Base-by-base conservation (phyloP, 2,797 vertebrate species). In the Rhinella marina region DNA sequence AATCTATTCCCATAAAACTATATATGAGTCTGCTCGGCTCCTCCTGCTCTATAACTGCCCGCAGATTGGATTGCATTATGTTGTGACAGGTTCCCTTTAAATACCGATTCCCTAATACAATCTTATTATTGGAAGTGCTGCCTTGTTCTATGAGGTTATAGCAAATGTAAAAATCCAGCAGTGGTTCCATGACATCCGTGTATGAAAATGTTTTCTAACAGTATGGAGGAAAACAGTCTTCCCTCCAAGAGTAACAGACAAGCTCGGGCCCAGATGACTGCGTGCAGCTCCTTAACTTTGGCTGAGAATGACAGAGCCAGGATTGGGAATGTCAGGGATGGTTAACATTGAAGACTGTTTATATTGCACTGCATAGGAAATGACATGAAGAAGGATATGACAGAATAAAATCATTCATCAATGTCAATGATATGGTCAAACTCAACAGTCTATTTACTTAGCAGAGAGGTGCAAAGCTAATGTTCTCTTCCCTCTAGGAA, bases 321-420 rank as follows among this genome's bases (percentile, higher is more conserved):
- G 25, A 48, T 75, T 50, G 32, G 19, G 76, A 75, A 61, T 61
- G 48, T 76, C 81, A 85, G 66, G 57, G 68, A 80, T 90, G 73
- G 81, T 70, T 78, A 87, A 85, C 82, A 77, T 66, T 83, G 75
- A 73, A 72, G 70, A 80, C 5, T 72, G 81, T 86, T 90, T 87
- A 85, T 83, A 66, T 66, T 41, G 81, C 81, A 64, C 9, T 62
- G 76, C 82, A 84, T 59, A 84, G 85, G 77, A 90, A 87, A 84
- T 84, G 32, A 27, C 56, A 72, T 75, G 52, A 78, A 80, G 81
- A 76, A 81, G 75, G 61, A 88, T 90, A 72, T 81, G 81, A 87
- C 82, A 84, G 85, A 75, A 81, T 62, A 76, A 85, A 87, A 76
- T 52, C 86, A 90, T 90, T 72, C 66, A 87, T 90, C 88, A 90